Evolutionary conservation across 2,113 vertebrate genomes (phyloP).

Genomic region (Geothlypis trichas): DNA sequence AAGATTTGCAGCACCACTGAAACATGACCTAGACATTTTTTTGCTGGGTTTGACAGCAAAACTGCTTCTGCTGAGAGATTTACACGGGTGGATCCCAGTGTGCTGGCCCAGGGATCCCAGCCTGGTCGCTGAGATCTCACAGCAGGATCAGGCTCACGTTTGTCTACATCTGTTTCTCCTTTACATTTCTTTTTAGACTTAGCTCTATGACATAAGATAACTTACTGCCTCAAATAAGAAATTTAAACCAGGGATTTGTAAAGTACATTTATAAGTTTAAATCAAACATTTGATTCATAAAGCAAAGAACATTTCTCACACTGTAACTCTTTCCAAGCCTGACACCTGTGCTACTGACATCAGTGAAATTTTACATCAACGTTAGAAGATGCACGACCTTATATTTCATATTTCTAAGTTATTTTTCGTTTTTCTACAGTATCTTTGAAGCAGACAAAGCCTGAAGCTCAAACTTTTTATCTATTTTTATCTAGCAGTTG

Average conservation of each 20-base stretch:
- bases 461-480: neutral
- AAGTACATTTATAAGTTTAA: neutral
- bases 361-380: neutral
- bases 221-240: neutral
- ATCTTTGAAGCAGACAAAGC: neutral
- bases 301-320: neutral
- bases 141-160: neutral
- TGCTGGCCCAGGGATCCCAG: neutral
- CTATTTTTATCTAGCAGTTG: neutral
- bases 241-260: neutral
- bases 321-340: neutral
- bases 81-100: neutral
- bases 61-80: neutral
- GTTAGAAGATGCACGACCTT: neutral
- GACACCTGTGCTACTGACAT: neutral
- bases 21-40: neutral
- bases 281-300: neutral
- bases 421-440: neutral
- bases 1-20: neutral
- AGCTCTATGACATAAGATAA: neutral
- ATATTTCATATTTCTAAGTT: neutral
- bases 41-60: neutral
- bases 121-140: accelerated
- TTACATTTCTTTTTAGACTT: neutral
- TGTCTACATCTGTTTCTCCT: neutral